Base-by-base conservation (phyloP, 1,140 invertebrate species). In the Sogatella furcifera region DNA sequence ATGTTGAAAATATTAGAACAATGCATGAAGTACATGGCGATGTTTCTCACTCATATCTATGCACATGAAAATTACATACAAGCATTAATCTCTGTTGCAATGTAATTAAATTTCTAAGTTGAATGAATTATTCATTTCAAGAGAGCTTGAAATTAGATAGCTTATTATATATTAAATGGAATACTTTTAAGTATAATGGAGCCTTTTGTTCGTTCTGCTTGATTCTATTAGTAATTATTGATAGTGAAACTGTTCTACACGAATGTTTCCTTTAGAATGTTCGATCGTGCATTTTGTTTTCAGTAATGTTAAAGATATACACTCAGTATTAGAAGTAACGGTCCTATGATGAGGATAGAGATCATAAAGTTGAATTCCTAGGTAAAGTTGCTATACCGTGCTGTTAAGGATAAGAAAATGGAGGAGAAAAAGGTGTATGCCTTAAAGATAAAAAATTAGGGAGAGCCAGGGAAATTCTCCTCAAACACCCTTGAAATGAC, bases 271-370 rank as follows among this genome's bases (percentile, higher is more conserved):
- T 21, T 24, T 52, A 21, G 46, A 52, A 24, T 21, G 46, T 38
- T 38, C 11, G 34, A 38, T 38, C 28, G 21, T 22, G 28, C n/a
- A n/a, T n/a, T 56, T 62, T 58, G 58, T 34, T 62, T 60, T 43
- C 52, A 96, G 93, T 71, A 91, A 95, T 72, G 88, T 99, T 0
- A 96, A 96, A 71, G 97, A 99, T 72, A 95, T 99, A 55, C 95
- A 97, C 67, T 92, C 93, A 41, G 84, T 94, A 19, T 74, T 99
- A 53, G 95, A 99, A 72, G 78, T 99, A n/a, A 98, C 95, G 0
- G 93, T 99, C 0, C n/a, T 98, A 89, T 72, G 97, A 99, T 71
- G 97, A 99, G 76, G 97, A 99, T 76, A 81, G 92, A 61, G 95
- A 98, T 73, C 95, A 98, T 71, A 97, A 97, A 74, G 90, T 95